Percentiles rank a stretch among this genome's conserved stretches.
Evolutionary conservation across 2,797 vertebrate genomes (phyloP).

Genomic region (Nannoperca australis): DNA sequence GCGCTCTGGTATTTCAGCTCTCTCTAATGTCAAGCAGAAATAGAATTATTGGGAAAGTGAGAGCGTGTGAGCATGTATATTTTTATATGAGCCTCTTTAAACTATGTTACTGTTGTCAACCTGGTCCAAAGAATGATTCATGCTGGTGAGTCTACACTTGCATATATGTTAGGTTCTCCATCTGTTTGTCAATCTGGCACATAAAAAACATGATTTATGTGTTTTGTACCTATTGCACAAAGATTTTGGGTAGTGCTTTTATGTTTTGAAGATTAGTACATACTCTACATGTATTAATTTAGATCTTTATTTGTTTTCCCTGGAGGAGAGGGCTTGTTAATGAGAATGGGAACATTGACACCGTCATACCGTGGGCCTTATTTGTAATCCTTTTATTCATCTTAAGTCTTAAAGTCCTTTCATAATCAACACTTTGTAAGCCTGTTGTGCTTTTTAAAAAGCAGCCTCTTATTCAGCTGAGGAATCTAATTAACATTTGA

Average conservation of each 20-base stretch:
- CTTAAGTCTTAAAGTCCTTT: slow-evolving; percentile 29
- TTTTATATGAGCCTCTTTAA: neutral
- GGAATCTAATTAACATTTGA: neutral
- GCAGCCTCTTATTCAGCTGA: neutral
- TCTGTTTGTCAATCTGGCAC: slow-evolving; percentile 27
- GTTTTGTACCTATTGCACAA: slow-evolving; percentile 16
- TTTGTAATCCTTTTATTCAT: slow-evolving; percentile 54
- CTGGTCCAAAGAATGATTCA: slow-evolving; percentile 2
- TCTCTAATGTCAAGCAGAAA: neutral
- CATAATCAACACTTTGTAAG: slow-evolving; percentile 34
- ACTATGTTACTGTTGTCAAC: neutral
- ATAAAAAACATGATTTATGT: slow-evolving; percentile 6
- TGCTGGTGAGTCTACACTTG: neutral
- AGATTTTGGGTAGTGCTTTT: neutral
- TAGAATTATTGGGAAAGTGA: neutral
- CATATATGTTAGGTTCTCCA: neutral
- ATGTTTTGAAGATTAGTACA: slow-evolving; percentile 15
- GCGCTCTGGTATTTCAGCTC: neutral
- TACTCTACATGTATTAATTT: neutral
- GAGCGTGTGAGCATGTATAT: neutral
- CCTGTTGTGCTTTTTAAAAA: slow-evolving; percentile 19
- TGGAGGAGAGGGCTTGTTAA: slow-evolving; percentile 19
- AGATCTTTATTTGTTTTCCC: slow-evolving; percentile 24
- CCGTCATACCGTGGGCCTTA: slow-evolving; percentile 1
- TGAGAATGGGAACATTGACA: slow-evolving; percentile 22